Evolutionary conservation across 2,797 vertebrate species (phyloP).

Genomic region (Gallirallus australis): DNA sequence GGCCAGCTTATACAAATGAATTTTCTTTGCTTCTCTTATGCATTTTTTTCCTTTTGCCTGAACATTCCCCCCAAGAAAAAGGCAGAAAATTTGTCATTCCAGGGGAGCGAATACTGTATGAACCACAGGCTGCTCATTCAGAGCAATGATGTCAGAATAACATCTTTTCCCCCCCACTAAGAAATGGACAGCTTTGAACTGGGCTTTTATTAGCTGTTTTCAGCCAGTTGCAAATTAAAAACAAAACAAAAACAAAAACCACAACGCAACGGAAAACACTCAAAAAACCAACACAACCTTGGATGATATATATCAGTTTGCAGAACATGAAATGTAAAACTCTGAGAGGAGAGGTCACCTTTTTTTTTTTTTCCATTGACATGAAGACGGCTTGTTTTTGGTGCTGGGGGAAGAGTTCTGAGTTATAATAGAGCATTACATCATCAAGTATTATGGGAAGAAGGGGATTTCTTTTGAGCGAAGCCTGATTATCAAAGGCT

Average conservation of each 20-base stretch:
- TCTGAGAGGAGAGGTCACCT: slow-evolving; percentile 65
- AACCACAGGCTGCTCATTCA: slow-evolving; percentile 74
- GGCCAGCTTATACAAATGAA: slow-evolving; percentile 85
- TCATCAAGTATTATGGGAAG: slow-evolving; percentile 92
- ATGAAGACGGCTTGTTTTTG: slow-evolving; percentile 84
- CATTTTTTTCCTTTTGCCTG: slow-evolving; percentile 71
- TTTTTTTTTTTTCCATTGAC: slow-evolving; percentile 81
- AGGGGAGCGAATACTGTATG: slow-evolving; percentile 77
- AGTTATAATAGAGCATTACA: slow-evolving; percentile 89
- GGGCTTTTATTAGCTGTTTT: slow-evolving; percentile 52
- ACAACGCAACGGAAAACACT: not conserved
- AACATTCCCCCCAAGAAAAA: slow-evolving; percentile 75
- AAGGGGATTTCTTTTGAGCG: slow-evolving; percentile 88
- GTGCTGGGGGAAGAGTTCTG: slow-evolving; percentile 52
- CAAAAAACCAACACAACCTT: not conserved
- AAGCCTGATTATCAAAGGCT: slow-evolving; percentile 88
- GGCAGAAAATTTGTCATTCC: slow-evolving; percentile 80
- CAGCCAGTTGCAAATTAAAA: slow-evolving; percentile 30
- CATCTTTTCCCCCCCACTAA: slow-evolving; percentile 66
- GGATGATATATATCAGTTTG: slow-evolving; percentile 52
- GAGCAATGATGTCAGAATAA: slow-evolving; percentile 81
- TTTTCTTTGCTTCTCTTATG: slow-evolving; percentile 84
- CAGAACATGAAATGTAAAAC: slow-evolving; percentile 71
- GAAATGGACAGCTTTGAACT: slow-evolving; percentile 36
- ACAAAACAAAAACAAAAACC: not conserved